A percentile compares a stretch with the other conserved stretches of the same genome.
phyloP scores from a whole-genome alignment of 2,888 invertebrate species.

The Arge pagana region DNA sequence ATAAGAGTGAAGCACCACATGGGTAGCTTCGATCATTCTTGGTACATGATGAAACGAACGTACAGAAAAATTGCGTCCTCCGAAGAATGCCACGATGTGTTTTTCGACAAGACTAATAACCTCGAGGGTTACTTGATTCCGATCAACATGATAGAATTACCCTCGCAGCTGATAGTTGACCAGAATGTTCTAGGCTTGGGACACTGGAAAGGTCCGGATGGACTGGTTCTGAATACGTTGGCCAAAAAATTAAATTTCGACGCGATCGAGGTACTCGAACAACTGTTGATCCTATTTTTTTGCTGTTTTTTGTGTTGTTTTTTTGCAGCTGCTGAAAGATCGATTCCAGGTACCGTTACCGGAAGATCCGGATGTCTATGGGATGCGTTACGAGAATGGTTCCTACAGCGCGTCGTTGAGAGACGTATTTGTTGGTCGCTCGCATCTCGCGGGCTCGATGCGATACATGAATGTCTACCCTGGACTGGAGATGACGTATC shows the following conservation, averaged over 20 bases:
- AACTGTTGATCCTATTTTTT: background rate
- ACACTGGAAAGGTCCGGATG: background rate
- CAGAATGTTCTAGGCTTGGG: background rate
- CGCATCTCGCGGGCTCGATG: background rate
- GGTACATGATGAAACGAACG: background rate
- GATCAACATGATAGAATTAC: no score
- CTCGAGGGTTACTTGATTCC: constrained; percentile 3
- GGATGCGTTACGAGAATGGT: background rate
- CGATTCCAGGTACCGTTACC: no score
- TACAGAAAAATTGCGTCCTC: background rate
- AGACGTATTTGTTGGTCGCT: background rate
- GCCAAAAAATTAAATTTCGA: background rate
- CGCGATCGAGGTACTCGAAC: background rate
- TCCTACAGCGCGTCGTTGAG: background rate
- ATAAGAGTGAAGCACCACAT: background rate
- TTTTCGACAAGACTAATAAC: constrained; percentile 4
- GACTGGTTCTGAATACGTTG: background rate
- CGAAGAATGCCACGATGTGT: background rate
- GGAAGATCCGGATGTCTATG: background rate
- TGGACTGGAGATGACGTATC: background rate
- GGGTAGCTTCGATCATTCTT: constrained; percentile 1
- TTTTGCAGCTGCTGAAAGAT: no score
- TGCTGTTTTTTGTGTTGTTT: no score
- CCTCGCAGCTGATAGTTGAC: no score
- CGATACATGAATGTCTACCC: background rate